Base-by-base conservation (phyloP, 2,888 invertebrate genomes). In the Lepidonotus clava region DNA sequence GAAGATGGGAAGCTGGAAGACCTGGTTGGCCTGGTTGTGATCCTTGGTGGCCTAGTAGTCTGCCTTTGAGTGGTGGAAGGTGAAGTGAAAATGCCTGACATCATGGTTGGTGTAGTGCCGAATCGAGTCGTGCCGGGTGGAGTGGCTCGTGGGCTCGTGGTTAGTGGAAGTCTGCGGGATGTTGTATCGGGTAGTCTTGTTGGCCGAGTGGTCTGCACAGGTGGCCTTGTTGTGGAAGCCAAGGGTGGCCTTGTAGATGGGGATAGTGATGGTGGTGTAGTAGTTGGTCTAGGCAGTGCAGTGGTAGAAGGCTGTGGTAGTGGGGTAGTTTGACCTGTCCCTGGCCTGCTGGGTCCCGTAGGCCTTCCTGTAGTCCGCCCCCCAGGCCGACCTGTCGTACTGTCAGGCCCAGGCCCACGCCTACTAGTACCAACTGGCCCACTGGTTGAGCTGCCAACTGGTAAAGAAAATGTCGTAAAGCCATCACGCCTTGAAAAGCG, bases 311-410 rank as follows among this genome's bases (percentile, higher is more conserved):
- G n/a, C n/a, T n/a, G n/a, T n/a, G n/a, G n/a, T n/a, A n/a, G n/a
- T n/a, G n/a, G n/a, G n/a, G n/a, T n/a, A n/a, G n/a, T n/a, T n/a
- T n/a, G n/a, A n/a, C n/a, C n/a, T n/a, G n/a, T n/a, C n/a, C 11
- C 51, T 51, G 51, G 51, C 51, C 51, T 51, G 11, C 14, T 80
- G 14, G 80, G 21, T 14, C 80, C 34, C 46, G 51, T 14, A 51
- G 80, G 41, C n/a, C 46, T 41, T 18, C 80, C 18, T n/a, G 46
- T 80, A 21, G 71, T 71, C n/a, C 2, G 61, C 11, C 61, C 71
- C 8, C 14, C 71, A 18, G 71, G 71, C 14, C n/a, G 5, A 11
- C 5, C 71, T 14, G 71, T 18, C 36, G 61, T 24, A 4, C 61
- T 28, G 61, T 8, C 24, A 32, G 24, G 28, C 61, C 61, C 28